These are phyloP conservation scores for Seriola dumerili DNA, from an alignment of 2,113 vertebrate genomes.

Conservation along the genomic window DNA sequence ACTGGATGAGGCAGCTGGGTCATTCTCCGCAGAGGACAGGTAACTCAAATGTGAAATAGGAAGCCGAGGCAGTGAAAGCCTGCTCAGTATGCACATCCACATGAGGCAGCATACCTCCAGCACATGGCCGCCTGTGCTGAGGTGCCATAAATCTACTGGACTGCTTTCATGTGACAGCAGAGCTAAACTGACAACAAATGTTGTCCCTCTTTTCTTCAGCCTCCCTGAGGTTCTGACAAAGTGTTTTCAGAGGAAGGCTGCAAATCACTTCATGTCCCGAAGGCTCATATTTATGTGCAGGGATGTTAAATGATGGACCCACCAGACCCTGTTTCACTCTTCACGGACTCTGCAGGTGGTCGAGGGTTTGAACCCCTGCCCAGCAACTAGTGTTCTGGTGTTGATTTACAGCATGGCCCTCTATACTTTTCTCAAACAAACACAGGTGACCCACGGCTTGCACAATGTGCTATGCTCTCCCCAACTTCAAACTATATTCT, in stretches of 20 bases:
- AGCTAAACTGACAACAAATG: constrained; percentile 76
- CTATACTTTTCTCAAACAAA: constrained; percentile 13
- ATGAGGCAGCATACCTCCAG: constrained; percentile 55
- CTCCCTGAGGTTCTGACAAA: constrained; percentile 51
- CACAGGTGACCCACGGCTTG: neutral
- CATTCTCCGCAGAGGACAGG: constrained; percentile 6
- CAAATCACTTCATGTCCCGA: constrained; percentile 27
- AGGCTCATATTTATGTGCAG: constrained; percentile 36
- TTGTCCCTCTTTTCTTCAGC: constrained; percentile 43
- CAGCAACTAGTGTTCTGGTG: constrained; percentile 12
- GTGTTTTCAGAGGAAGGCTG: constrained; percentile 58
- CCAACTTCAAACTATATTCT: constrained; percentile 24
- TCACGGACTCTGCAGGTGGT: constrained; percentile 2
- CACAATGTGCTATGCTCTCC: neutral
- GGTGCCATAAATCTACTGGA: constrained; percentile 65
- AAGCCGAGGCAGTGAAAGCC: constrained; percentile 9
- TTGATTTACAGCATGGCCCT: constrained; percentile 3
- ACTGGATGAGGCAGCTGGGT: neutral
- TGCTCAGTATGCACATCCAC: constrained; percentile 47
- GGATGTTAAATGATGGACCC: constrained; percentile 29
- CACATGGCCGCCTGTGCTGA: constrained; percentile 58
- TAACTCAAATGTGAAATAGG: constrained; percentile 23
- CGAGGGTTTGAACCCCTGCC: constrained; percentile 37
- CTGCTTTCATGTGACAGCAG: constrained; percentile 65
- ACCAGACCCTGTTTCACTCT: neutral